Conservation (phyloP, 2,113 vertebrate species). For the Channa argus region DNA sequence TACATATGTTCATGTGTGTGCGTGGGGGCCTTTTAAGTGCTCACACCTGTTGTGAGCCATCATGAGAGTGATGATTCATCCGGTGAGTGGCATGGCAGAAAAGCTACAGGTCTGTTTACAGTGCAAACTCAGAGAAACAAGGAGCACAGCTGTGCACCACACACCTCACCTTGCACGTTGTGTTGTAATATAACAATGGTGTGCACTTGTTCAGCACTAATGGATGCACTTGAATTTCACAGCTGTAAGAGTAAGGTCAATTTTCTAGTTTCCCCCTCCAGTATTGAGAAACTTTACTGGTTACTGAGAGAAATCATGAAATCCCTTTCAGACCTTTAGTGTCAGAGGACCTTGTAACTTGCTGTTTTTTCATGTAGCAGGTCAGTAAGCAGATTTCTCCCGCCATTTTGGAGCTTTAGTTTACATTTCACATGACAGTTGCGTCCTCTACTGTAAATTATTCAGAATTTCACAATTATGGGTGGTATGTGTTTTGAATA, state of each 20-base stretch:
- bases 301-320: background rate
- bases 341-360: too few species aligned
- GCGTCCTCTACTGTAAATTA: too few species aligned
- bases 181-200: conserved; percentile 9
- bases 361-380: too few species aligned
- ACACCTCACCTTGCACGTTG: conserved; percentile 8
- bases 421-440: too few species aligned
- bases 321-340: background rate
- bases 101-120: conserved; percentile 60
- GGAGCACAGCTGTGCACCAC: conserved; percentile 37
- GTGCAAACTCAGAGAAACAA: conserved; percentile 44
- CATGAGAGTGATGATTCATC: conserved; percentile 65
- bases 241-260: background rate
- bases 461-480: too few species aligned
- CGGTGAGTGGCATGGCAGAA: conserved; percentile 40
- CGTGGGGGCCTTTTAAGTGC: conserved; percentile 57
- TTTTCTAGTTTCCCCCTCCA: background rate
- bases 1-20: background rate
- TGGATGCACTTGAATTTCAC: conserved; percentile 38
- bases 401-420: too few species aligned
- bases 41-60: conserved; percentile 75
- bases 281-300: background rate
- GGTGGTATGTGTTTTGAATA: too few species aligned
- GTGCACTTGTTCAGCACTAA: conserved; percentile 7
- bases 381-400: too few species aligned